Evolutionary conservation across 2,888 invertebrate genomes (phyloP).

Genomic region (Thymelicus sylvestris): DNA sequence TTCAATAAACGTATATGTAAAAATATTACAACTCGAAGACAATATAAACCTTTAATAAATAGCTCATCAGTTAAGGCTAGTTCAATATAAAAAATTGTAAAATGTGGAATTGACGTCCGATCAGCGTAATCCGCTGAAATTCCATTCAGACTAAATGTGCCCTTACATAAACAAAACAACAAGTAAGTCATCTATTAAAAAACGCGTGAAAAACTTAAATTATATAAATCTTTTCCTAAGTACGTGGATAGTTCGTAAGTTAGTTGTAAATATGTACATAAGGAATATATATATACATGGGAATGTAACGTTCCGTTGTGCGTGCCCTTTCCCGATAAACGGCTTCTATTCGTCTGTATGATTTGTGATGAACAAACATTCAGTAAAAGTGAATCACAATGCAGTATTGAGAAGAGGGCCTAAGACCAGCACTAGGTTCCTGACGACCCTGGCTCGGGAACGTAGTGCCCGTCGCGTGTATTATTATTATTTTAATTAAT

Average conservation of each 20-base stretch:
- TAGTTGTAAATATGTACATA: conserved; percentile 79
- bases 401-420: conserved; percentile 65
- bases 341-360: conserved; percentile 63
- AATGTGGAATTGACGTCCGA: conserved; percentile 20
- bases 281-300: conserved; percentile 51
- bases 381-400: conserved; percentile 54
- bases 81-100: background rate
- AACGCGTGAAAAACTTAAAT: conserved; percentile 24
- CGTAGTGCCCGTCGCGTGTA: conserved; percentile 55
- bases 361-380: conserved; percentile 69
- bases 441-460: conserved; percentile 53
- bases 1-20: background rate
- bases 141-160: background rate
- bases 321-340: conserved; percentile 62
- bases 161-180: conserved; percentile 1
- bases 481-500: conserved; percentile 32
- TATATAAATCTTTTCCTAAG: conserved; percentile 57
- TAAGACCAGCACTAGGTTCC: conserved; percentile 63
- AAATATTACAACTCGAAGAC: conserved; percentile 14
- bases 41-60: conserved; percentile 16
- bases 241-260: conserved; percentile 56
- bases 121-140: background rate
- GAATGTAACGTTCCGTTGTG: conserved; percentile 49
- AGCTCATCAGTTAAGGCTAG: background rate
- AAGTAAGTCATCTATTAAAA: conserved; percentile 11